Evolutionary conservation across 2,113 vertebrate genomes (phyloP), one percentile per base, ranked within the genome.

Genomic region (Lophius piscatorius): DNA sequence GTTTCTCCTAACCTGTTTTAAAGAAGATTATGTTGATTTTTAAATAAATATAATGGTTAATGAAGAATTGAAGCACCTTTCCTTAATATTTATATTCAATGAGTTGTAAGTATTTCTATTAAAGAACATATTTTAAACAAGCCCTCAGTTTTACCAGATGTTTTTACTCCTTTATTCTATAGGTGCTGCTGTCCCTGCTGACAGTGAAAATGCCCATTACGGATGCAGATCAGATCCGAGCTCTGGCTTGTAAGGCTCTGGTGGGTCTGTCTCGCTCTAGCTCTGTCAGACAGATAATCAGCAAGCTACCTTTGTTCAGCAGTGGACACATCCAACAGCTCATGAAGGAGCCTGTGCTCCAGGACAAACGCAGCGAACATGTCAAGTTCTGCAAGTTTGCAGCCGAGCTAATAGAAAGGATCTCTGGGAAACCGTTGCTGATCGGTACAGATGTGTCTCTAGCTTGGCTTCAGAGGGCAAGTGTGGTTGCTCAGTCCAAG

Each of bases 141-240:
- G 4, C 3, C 18, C 9, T 50, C 3, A 6, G 6, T 38, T 73
- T 23, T 58, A 21, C 51, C 16, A 52, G n/a, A 14, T 45, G 9
- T 72, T 60, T 73, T 26, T 26, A 21, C 64, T 16, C 4, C 1
- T 52, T 26, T 38, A 22, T 63, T 40, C 41, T 62, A 7, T 38
- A 90, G 88, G 88, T 99, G 70, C 91, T 99, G 56, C 89, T 99
- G 51, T 98, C 96, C 0, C 61, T 99, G 74, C 88, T 99, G 52
- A 98, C 95, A 0, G 89, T 99, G 68, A 99, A 98, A 91, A 98
- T 97, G 94, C 97, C 97, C 1, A 99, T 99, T 75, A 99, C 96
- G 0, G 97, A 99, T 1, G 97, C 97, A 0, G 97, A 99, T 82
- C 97, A 98, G 91, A 98, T 99, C 79, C 92, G 97, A 36, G 95